Percentiles rank a stretch among this genome's conserved stretches.
phyloP scores from a whole-genome alignment of 1,140 invertebrate species.

The Lasioglossum baleicum region DNA sequence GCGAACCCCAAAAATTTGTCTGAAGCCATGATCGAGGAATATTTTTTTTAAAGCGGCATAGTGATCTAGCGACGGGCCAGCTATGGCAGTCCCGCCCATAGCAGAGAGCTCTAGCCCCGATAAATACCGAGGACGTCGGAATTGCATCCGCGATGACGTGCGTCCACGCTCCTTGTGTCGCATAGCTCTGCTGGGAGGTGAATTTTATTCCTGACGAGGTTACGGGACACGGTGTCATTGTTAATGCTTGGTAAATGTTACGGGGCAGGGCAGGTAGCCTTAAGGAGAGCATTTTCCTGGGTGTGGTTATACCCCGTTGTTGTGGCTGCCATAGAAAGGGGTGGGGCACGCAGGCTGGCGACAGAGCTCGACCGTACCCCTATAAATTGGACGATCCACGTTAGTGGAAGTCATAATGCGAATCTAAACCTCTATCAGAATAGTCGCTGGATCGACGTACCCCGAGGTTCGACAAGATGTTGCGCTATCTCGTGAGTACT shows the following conservation, averaged over 20 bases:
- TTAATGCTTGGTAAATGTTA: constrained; percentile 69
- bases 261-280: constrained; percentile 52
- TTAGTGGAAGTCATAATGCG: constrained; percentile 66
- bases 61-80: background rate
- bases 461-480: constrained; percentile 53
- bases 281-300: constrained; percentile 66
- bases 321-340: constrained; percentile 46
- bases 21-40: no score
- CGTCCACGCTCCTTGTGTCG: constrained; percentile 10
- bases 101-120: background rate
- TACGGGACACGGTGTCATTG: constrained; percentile 52
- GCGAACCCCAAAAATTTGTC: no score
- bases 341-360: constrained; percentile 64
- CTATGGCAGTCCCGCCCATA: background rate
- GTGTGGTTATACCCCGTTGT: constrained; percentile 66
- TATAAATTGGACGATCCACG: constrained; percentile 77
- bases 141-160: constrained; percentile 44
- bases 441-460: constrained; percentile 32
- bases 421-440: constrained; percentile 46
- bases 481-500: constrained; percentile 63
- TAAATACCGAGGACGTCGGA: constrained; percentile 16
- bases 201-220: constrained; percentile 55
- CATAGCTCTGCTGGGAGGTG: constrained; percentile 22
- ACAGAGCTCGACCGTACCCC: constrained; percentile 63
- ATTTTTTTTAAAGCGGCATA: no score